phyloP scores from a whole-genome alignment of 2,797 vertebrate species.

The Takifugu ocellatus region DNA sequence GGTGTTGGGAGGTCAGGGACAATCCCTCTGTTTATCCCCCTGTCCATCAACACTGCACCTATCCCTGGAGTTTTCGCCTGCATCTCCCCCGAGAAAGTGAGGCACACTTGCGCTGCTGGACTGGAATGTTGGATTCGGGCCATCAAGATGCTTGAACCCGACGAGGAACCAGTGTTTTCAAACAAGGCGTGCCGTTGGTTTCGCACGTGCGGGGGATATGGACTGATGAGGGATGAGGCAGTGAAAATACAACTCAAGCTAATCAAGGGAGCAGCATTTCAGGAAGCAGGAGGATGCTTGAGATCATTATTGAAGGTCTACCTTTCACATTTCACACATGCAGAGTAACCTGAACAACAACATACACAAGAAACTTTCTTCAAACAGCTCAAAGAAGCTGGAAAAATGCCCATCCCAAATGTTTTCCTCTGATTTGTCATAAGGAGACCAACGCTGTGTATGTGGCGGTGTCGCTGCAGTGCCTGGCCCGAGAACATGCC shows the following conservation, averaged over 20 bases:
- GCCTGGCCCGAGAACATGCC: too few species aligned
- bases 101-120: slow-evolving; percentile 48
- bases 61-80: slow-evolving; percentile 61
- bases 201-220: not conserved
- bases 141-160: slow-evolving; percentile 36
- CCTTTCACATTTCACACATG: too few species aligned
- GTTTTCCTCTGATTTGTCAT: too few species aligned
- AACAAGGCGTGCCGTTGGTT: not conserved
- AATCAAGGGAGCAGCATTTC: not conserved
- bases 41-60: slow-evolving; percentile 71
- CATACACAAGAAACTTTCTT: too few species aligned
- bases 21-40: slow-evolving; percentile 73
- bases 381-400: not conserved
- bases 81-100: slow-evolving; percentile 59
- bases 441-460: too few species aligned
- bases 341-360: too few species aligned
- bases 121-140: slow-evolving; percentile 38
- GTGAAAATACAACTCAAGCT: not conserved
- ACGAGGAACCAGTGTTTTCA: slow-evolving; percentile 11
- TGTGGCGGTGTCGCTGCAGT: too few species aligned
- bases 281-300: too few species aligned
- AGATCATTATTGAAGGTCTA: too few species aligned
- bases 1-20: slow-evolving; percentile 75
- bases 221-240: not conserved
- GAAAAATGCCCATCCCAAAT: not conserved